A percentile compares a stretch with the other conserved stretches of the same genome.
Evolutionary conservation across 2,113 vertebrate genomes (phyloP).

Genomic region (Poeciliopsis retropinna): DNA sequence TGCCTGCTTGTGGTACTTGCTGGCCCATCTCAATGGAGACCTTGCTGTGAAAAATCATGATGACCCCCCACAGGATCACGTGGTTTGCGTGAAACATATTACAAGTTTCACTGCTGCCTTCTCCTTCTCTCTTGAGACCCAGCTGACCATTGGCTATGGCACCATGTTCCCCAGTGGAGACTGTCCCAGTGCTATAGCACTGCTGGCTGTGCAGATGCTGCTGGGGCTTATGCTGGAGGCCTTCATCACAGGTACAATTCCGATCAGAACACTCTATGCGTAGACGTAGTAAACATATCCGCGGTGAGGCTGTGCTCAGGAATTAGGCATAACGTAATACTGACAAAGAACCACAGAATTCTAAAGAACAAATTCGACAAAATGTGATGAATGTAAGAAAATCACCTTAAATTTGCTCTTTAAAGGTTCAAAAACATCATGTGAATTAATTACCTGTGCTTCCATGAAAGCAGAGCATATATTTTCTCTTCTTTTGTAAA

Average conservation of each 20-base stretch:
- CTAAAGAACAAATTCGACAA: too few species aligned
- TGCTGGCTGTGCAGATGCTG: conserved; percentile 96
- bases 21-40: conserved; percentile 95
- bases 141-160: conserved; percentile 97
- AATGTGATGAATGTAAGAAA: too few species aligned
- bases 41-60: conserved; percentile 89
- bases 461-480: too few species aligned
- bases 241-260: conserved; percentile 93
- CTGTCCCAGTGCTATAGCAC: conserved; percentile 92
- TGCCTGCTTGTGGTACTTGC: conserved; percentile 94
- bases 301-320: neutral
- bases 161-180: conserved; percentile 98
- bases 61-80: conserved; percentile 90
- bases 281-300: neutral
- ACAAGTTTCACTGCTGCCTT: conserved; percentile 96
- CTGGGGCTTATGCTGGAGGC: conserved; percentile 97
- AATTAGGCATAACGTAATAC: neutral
- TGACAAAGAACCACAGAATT: too few species aligned
- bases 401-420: too few species aligned
- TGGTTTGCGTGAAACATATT: conserved; percentile 95
- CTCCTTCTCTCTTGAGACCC: conserved; percentile 97
- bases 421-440: too few species aligned
- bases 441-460: too few species aligned
- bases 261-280: neutral
- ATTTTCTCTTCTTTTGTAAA: too few species aligned